Conservation (phyloP, 2,888 invertebrate genomes). For the Tortrix viridana region DNA sequence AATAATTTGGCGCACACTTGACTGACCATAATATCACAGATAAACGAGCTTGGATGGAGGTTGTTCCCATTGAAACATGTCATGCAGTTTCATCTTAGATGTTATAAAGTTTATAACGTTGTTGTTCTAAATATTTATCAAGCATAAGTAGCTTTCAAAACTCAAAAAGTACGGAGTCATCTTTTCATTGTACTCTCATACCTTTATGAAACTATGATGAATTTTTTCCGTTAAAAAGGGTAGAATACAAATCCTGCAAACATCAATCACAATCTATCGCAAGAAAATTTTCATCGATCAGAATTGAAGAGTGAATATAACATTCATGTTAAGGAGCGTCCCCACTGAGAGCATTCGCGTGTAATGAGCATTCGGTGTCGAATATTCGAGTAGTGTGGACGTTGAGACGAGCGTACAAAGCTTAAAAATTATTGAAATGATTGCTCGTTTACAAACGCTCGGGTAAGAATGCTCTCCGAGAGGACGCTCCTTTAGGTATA, state of each 20-base stretch:
- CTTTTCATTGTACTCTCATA: neutral
- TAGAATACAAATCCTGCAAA: constrained; percentile 51
- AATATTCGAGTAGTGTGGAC: no score
- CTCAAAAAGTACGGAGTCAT: constrained; percentile 2
- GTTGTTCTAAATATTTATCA: neutral
- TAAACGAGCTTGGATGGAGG: constrained; percentile 20
- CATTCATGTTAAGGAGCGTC: no score
- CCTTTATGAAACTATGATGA: constrained; percentile 13
- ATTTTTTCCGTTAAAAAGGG: constrained; percentile 40
- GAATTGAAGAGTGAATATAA: constrained; percentile 47
- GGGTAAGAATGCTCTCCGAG: no score
- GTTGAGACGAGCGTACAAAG: no score
- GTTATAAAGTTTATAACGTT: neutral
- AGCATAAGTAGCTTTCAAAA: neutral
- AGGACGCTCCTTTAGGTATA: no score
- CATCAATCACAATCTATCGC: constrained; percentile 66
- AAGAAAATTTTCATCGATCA: constrained; percentile 62
- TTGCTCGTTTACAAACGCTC: no score
- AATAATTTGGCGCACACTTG: constrained; percentile 37
- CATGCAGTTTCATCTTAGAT: constrained; percentile 7
- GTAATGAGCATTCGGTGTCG: no score
- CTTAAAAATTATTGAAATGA: no score
- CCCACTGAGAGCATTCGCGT: no score
- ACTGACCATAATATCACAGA: constrained; percentile 27
- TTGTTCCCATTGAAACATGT: neutral